phyloP scores from a whole-genome alignment of 2,797 vertebrate genomes.

The Aldrovandia affinis region DNA sequence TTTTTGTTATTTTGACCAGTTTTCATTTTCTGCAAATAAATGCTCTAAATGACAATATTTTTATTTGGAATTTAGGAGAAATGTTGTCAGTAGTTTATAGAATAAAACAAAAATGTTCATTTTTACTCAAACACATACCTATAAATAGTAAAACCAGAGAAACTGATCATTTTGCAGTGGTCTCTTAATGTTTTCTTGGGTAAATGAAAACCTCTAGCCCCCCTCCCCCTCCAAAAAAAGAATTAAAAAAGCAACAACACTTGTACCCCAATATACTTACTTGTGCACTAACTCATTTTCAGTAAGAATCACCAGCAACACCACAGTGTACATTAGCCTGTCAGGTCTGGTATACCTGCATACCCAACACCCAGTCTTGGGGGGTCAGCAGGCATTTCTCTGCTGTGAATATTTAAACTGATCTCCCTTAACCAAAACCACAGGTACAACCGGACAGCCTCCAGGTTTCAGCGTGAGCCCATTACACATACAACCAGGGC shows the following conservation, averaged over 20 bases:
- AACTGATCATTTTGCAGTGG: too few species aligned
- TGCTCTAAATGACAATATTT: too few species aligned
- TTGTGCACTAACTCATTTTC: background rate
- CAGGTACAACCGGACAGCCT: background rate
- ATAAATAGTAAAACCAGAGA: too few species aligned
- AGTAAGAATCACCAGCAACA: slow-evolving; percentile 34
- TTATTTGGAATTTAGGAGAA: too few species aligned
- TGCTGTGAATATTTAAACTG: background rate
- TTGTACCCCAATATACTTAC: too few species aligned
- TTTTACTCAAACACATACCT: too few species aligned
- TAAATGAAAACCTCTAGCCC: slow-evolving; percentile 29
- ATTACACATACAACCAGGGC: background rate
- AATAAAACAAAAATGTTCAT: too few species aligned
- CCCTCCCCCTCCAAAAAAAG: background rate
- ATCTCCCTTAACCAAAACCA: background rate
- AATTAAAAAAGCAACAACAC: background rate
- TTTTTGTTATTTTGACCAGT: too few species aligned
- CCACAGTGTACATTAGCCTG: background rate
- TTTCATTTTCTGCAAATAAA: too few species aligned
- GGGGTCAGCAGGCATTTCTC: background rate
- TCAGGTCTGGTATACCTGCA: background rate
- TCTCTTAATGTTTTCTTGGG: slow-evolving; percentile 44
- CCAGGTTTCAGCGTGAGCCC: slow-evolving; percentile 5
- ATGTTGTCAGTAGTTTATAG: too few species aligned
- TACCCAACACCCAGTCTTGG: background rate